Evolutionary conservation across 2,113 vertebrate species (phyloP).

Genomic region (Rutilus rutilus): DNA sequence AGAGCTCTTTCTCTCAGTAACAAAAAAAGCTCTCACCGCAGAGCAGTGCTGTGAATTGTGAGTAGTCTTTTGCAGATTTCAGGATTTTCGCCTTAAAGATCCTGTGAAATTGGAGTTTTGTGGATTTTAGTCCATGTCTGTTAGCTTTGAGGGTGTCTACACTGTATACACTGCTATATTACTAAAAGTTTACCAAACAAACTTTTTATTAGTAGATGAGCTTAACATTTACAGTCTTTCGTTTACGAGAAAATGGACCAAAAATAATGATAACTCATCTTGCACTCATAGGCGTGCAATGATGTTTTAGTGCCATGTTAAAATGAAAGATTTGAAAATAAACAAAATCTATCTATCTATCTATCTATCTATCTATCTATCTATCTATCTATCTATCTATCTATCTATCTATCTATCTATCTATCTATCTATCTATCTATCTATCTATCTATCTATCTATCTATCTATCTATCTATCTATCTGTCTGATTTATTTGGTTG

Average conservation of each 20-base stretch:
- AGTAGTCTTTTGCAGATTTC: not conserved
- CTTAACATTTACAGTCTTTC: not conserved
- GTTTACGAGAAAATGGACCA: not conserved
- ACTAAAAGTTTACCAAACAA: not conserved
- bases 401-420: too few relatives aligned
- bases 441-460: too few relatives aligned
- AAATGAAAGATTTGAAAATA: not conserved
- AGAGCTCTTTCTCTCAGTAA: slow-evolving; percentile 12
- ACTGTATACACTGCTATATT: not conserved
- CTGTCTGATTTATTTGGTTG: not conserved
- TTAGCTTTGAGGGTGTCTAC: not conserved
- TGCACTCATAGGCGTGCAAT: too few relatives aligned
- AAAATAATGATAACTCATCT: not conserved
- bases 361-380: too few relatives aligned
- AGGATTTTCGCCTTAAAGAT: not conserved
- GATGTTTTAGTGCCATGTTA: not conserved
- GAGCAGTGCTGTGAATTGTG: not conserved
- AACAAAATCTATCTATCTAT: too few relatives aligned
- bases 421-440: too few relatives aligned
- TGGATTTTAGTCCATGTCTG: not conserved
- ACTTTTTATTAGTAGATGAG: not conserved
- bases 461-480: not conserved
- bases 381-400: too few relatives aligned
- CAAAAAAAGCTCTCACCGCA: not conserved
- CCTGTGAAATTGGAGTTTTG: not conserved